A percentile compares a stretch with the other conserved stretches of the same genome.
Evolutionary conservation across 2,888 invertebrate species (phyloP).

Genomic region (Carterocephalus palaemon): DNA sequence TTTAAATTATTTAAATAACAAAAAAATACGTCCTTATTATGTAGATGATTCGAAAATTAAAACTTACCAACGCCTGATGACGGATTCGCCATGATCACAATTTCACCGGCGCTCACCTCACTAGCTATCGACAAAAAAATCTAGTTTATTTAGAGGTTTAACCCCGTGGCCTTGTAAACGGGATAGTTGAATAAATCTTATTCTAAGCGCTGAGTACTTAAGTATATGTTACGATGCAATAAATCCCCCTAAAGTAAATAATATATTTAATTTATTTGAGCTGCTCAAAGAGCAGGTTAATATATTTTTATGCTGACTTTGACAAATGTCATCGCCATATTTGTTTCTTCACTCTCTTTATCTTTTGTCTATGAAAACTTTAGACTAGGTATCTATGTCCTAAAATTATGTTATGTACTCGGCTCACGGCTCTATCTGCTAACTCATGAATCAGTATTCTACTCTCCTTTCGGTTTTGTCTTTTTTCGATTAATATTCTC

Average conservation of each 20-base stretch:
- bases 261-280: slow-evolving; percentile 49
- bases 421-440: no score
- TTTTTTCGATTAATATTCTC: no score
- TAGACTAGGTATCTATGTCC: neutral
- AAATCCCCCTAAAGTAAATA: slow-evolving; percentile 50
- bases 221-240: slow-evolving; percentile 38
- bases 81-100: slow-evolving; percentile 90
- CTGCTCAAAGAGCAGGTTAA: slow-evolving; percentile 61
- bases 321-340: slow-evolving; percentile 57
- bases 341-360: slow-evolving; percentile 13
- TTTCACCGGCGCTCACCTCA: slow-evolving; percentile 73
- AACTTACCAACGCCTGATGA: slow-evolving; percentile 93
- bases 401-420: no score
- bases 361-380: slow-evolving; percentile 11
- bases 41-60: slow-evolving; percentile 15
- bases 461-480: no score
- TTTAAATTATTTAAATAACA: neutral
- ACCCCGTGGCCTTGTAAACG: slow-evolving; percentile 40
- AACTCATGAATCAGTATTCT: no score
- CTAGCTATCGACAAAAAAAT: slow-evolving; percentile 43
- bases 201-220: slow-evolving; percentile 33
- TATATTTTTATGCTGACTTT: slow-evolving; percentile 69
- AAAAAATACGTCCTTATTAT: neutral
- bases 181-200: slow-evolving; percentile 30
- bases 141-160: slow-evolving; percentile 34